Percentiles rank a stretch among this genome's conserved stretches.
Conservation (phyloP, 2,797 vertebrate species). For the Borostomias antarcticus region DNA sequence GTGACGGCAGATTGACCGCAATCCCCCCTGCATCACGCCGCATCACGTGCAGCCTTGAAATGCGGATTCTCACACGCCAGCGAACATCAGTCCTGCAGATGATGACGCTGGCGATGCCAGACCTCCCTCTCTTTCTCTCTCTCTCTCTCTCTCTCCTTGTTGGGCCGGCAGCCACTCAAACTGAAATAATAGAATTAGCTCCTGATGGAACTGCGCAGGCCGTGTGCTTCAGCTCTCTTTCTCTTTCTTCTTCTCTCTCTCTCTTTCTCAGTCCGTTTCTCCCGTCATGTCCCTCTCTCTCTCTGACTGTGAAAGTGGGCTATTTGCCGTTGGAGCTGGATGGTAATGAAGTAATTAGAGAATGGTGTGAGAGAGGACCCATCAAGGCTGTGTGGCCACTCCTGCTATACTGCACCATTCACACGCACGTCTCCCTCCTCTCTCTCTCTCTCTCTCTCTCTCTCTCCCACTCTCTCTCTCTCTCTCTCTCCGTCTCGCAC, state of each 20-base stretch:
- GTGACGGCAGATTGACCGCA: constrained; percentile 55
- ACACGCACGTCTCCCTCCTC: too few relatives aligned
- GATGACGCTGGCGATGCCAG: constrained; percentile 18
- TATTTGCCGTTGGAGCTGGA: constrained; percentile 20
- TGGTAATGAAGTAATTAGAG: constrained; percentile 35
- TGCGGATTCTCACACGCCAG: background rate
- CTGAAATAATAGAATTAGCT: constrained; percentile 17
- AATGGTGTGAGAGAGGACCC: background rate
- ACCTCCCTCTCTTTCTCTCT: constrained; percentile 31
- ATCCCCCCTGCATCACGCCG: constrained; percentile 44
- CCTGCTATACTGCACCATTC: constrained; percentile 18
- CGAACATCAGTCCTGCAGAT: background rate
- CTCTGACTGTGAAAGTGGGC: background rate
- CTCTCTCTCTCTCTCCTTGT: constrained; percentile 14
- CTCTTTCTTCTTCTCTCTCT: background rate
- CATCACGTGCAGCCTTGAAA: constrained; percentile 49
- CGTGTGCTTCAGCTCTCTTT: constrained; percentile 6
- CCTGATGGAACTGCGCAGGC: constrained; percentile 6
- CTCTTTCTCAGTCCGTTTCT: background rate
- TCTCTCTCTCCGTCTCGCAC: constrained; percentile 12
- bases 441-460: background rate
- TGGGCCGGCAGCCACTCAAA: constrained; percentile 17
- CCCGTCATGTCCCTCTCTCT: constrained; percentile 9
- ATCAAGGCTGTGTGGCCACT: constrained; percentile 1
- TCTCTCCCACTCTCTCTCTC: constrained; percentile 2